A percentile compares a stretch with the other conserved stretches of the same genome.
Conservation (phyloP, 2,888 invertebrate genomes). For the Ophonus ardosiacus region DNA sequence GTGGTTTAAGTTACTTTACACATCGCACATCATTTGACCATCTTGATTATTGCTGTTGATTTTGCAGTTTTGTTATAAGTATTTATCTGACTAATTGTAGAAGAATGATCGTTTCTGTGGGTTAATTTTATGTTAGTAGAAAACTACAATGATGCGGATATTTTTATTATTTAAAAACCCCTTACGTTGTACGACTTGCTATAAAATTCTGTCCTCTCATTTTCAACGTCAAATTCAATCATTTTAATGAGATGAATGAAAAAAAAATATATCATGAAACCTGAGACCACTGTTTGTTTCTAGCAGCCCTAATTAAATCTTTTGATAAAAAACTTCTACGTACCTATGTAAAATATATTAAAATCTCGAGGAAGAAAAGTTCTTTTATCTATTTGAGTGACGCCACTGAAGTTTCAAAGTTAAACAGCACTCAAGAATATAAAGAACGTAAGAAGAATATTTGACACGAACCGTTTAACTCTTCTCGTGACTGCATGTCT, state of each 20-base stretch:
- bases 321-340: not conserved
- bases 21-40: too few species aligned
- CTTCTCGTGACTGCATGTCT: not conserved
- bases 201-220: too few species aligned
- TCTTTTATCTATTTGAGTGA: not conserved
- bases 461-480: conserved; percentile 26
- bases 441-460: conserved; percentile 24
- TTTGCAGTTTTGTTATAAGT: too few species aligned
- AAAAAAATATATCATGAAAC: not conserved
- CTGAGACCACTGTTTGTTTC: not conserved
- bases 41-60: too few species aligned
- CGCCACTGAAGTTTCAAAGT: conserved; percentile 15
- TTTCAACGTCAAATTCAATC: too few species aligned
- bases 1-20: too few species aligned
- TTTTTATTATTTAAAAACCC: too few species aligned
- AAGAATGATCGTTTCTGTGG: too few species aligned
- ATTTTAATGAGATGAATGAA: not conserved
- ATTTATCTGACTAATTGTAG: too few species aligned
- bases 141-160: too few species aligned
- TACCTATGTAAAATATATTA: not conserved
- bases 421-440: conserved; percentile 2
- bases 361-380: not conserved
- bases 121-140: too few species aligned
- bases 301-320: not conserved
- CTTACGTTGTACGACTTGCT: too few species aligned